Evolutionary conservation across 2,797 vertebrate genomes (phyloP).

Genomic region (Cyprinodon diabolis): DNA sequence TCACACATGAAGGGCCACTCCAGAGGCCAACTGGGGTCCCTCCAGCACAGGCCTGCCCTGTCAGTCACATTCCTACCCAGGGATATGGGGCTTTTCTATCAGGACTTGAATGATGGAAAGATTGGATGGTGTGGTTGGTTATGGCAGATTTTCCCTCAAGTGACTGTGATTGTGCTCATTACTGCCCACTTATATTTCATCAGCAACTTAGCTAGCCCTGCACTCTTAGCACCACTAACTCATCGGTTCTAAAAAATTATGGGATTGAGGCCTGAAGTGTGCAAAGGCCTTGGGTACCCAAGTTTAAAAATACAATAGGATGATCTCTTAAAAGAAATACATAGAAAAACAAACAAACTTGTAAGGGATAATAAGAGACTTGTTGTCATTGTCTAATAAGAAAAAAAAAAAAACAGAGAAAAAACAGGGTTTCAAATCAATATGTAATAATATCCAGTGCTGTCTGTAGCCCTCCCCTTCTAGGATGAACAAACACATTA

Average conservation of each 20-base stretch:
- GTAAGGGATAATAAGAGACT: conserved; percentile 17
- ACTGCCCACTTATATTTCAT: conserved; percentile 95
- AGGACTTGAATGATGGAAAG: conserved; percentile 53
- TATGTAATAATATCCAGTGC: conserved; percentile 92
- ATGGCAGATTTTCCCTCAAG: conserved; percentile 74
- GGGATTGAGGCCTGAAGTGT: conserved; percentile 60
- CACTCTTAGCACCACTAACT: conserved; percentile 76
- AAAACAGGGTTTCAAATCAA: conserved; percentile 88
- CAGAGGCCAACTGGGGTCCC: conserved; percentile 41
- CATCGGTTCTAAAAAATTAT: conserved; percentile 83
- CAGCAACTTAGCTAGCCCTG: conserved; percentile 85
- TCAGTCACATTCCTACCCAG: conserved; percentile 64
- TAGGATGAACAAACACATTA: conserved; percentile 75
- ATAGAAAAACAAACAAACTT: conserved; percentile 21
- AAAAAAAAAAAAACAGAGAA: conserved; percentile 67
- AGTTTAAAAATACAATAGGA: conserved; percentile 66
- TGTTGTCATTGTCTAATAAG: conserved; percentile 62
- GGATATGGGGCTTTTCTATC: conserved; percentile 66
- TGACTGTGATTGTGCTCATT: conserved; percentile 90
- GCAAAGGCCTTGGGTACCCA: conserved; percentile 57
- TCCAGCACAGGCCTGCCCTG: conserved; percentile 62
- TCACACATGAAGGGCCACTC: conserved; percentile 49
- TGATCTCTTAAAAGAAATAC: conserved; percentile 72
- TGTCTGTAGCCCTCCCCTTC: conserved; percentile 84
- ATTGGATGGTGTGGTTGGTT: conserved; percentile 50